A percentile compares a stretch with the other conserved stretches of the same genome.
phyloP scores from a whole-genome alignment of 2,888 invertebrate genomes.

The Pemphredon lugubris region DNA sequence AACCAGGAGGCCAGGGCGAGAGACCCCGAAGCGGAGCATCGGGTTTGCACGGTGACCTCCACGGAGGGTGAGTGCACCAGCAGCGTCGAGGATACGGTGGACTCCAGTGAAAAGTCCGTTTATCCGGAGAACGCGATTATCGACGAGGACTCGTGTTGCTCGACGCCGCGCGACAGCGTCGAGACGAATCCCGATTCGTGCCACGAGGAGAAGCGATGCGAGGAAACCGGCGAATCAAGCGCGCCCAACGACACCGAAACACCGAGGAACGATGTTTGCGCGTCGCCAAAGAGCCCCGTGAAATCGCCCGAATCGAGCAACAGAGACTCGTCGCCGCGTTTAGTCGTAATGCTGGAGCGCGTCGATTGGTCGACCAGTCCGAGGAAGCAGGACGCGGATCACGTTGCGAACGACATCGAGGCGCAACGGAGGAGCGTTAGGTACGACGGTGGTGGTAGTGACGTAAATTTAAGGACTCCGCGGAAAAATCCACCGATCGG shows the following conservation, averaged over 20 bases:
- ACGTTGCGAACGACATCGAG: not conserved
- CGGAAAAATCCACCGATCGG: not conserved
- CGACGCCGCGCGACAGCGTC: slow-evolving; percentile 23
- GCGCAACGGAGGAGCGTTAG: not conserved
- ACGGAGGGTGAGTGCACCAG: slow-evolving; percentile 4
- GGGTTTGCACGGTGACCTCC: not conserved
- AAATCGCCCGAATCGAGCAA: no score
- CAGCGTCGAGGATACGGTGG: slow-evolving; percentile 4
- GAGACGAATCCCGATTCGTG: slow-evolving; percentile 20
- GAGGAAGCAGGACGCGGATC: slow-evolving; percentile 2
- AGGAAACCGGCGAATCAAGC: slow-evolving; percentile 16
- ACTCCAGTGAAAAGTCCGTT: slow-evolving; percentile 14
- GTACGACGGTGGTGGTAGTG: not conserved
- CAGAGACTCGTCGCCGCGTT: no score
- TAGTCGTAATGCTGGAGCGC: no score
- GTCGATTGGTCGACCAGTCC: no score
- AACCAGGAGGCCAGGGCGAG: not conserved
- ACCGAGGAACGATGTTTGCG: no score
- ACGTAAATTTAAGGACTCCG: not conserved
- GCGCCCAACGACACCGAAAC: not conserved
- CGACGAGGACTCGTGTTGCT: slow-evolving; percentile 37
- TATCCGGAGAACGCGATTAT: slow-evolving; percentile 6
- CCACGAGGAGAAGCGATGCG: slow-evolving; percentile 41
- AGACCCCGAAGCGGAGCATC: not conserved
- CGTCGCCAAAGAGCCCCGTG: no score